phyloP scores from a whole-genome alignment of 1,140 invertebrate genomes.

The Drosophila jambulina region DNA sequence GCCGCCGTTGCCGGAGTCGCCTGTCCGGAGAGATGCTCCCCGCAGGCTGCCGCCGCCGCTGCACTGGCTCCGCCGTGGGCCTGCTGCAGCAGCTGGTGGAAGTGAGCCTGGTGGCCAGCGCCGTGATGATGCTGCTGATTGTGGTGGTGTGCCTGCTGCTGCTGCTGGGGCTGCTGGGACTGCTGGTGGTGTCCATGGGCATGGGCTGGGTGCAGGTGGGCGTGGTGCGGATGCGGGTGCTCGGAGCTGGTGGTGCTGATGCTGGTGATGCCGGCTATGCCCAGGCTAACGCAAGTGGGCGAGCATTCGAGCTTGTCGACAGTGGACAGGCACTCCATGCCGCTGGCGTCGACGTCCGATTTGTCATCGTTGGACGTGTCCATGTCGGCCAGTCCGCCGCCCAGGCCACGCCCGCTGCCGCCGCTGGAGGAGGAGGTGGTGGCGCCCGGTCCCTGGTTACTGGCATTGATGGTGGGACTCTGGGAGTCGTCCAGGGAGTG shows the following conservation, averaged over 20 bases:
- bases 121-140: slow-evolving; percentile 20
- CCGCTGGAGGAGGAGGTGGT: slow-evolving; percentile 19
- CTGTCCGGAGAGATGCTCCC: slow-evolving; percentile 71
- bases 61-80: slow-evolving; percentile 61
- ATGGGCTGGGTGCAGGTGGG: slow-evolving; percentile 34
- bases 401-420: slow-evolving; percentile 56
- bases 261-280: slow-evolving; percentile 45
- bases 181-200: slow-evolving; percentile 36
- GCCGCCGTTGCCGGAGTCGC: slow-evolving; percentile 68
- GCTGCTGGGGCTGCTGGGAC: slow-evolving; percentile 46
- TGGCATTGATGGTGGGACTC: slow-evolving; percentile 64
- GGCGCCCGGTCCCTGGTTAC: slow-evolving; percentile 28
- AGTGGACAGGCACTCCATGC: slow-evolving; percentile 77
- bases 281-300: slow-evolving; percentile 66
- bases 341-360: slow-evolving; percentile 74
- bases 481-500: slow-evolving; percentile 74
- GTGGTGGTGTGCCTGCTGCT: slow-evolving; percentile 47
- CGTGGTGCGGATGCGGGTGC: slow-evolving; percentile 49
- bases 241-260: slow-evolving; percentile 52
- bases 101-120: slow-evolving; percentile 58
- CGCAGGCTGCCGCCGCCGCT: slow-evolving; percentile 63
- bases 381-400: slow-evolving; percentile 78
- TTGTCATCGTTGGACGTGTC: slow-evolving; percentile 84
- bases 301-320: slow-evolving; percentile 73
- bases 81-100: slow-evolving; percentile 73